Conservation (phyloP, 2,888 invertebrate genomes). For the Xylocampa areola region DNA sequence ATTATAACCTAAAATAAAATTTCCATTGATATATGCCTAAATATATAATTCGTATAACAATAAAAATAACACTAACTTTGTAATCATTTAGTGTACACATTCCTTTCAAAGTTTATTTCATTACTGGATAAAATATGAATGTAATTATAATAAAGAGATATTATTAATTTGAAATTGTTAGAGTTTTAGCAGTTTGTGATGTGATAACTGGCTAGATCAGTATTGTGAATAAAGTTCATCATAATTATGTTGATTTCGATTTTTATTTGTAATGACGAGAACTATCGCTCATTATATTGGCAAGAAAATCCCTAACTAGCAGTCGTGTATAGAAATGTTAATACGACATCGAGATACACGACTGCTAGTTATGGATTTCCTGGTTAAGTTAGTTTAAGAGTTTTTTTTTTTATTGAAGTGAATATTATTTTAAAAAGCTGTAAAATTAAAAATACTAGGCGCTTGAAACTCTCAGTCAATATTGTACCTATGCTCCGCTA, state of each 20-base stretch:
- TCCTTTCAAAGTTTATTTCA: constrained; percentile 51
- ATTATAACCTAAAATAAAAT: constrained; percentile 28
- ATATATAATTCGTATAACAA: constrained; percentile 11
- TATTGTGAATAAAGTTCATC: constrained; percentile 80
- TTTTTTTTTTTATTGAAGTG: too few relatives aligned
- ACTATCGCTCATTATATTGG: too few relatives aligned
- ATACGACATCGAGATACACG: too few relatives aligned
- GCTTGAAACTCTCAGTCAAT: too few relatives aligned
- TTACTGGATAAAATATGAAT: constrained; percentile 46
- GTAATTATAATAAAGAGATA: constrained; percentile 48
- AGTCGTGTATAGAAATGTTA: too few relatives aligned
- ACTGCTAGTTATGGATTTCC: too few relatives aligned
- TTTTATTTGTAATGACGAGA: constrained; percentile 18
- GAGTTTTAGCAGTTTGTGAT: constrained; percentile 63
- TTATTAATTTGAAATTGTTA: constrained; percentile 53
- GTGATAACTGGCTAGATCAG: constrained; percentile 70
- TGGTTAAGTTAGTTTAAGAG: too few relatives aligned
- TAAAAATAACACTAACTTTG: constrained; percentile 27
- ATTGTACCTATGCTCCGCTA: too few relatives aligned
- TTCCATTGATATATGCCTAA: constrained; percentile 23
- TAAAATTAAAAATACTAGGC: too few relatives aligned
- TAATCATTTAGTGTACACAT: constrained; percentile 48
- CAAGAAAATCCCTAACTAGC: too few relatives aligned
- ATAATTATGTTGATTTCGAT: constrained; percentile 52
- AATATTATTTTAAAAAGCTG: too few relatives aligned